phyloP scores from a whole-genome alignment of 1,140 invertebrate species.

The Cydia strobilella region DNA sequence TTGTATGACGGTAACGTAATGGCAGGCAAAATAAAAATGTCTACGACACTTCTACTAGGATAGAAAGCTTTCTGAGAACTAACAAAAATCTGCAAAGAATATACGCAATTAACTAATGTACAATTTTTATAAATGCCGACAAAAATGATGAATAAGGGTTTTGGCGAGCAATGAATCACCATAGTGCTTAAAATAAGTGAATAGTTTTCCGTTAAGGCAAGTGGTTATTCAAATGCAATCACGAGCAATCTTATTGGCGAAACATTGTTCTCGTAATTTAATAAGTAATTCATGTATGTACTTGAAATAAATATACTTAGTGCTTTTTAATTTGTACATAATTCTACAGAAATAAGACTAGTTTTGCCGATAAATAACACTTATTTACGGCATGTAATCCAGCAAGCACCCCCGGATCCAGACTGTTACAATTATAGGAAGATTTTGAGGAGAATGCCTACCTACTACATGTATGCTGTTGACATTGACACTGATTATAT shows the following conservation, averaged over 20 bases:
- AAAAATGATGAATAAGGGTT: not conserved
- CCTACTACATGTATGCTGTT: not conserved
- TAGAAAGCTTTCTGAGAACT: no score
- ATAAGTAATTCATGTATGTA: not conserved
- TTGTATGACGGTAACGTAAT: no score
- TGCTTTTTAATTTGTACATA: not conserved
- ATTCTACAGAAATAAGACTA: slow-evolving; percentile 14
- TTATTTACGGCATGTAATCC: slow-evolving; percentile 18
- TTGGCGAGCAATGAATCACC: not conserved
- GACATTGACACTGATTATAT: no score
- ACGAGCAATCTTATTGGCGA: not conserved
- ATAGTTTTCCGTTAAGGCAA: not conserved
- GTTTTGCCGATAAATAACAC: slow-evolving; percentile 22
- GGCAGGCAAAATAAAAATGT: no score
- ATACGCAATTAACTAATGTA: not conserved
- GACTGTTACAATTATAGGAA: slow-evolving; percentile 2
- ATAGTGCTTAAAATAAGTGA: not conserved
- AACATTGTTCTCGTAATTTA: not conserved
- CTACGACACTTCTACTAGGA: no score
- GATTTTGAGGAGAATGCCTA: not conserved
- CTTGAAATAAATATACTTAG: not conserved
- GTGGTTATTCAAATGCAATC: not conserved
- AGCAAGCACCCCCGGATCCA: not conserved
- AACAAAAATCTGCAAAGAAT: no score
- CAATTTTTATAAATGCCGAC: not conserved